phyloP scores from a whole-genome alignment of 2,113 vertebrate genomes.

The Plotosus lineatus region DNA sequence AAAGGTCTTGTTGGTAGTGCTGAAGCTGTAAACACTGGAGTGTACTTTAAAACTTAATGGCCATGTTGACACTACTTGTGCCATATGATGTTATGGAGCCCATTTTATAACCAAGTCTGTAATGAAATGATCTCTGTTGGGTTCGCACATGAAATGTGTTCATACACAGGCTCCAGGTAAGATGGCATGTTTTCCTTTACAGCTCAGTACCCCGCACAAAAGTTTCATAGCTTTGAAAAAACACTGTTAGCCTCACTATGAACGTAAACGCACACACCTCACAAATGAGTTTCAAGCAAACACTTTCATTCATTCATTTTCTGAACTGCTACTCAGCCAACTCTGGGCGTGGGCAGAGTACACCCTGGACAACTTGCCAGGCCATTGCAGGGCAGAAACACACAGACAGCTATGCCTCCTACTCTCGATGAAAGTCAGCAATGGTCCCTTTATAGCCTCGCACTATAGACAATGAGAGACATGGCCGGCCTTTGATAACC shows the following conservation, averaged over 20 bases:
- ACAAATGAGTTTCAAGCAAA: too few species aligned
- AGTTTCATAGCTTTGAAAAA: background rate
- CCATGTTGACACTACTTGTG: conserved; percentile 3
- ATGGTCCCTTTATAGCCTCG: too few species aligned
- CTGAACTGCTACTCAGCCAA: too few species aligned
- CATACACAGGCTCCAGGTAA: conserved; percentile 1
- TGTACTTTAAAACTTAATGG: conserved; percentile 3
- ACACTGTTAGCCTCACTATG: background rate
- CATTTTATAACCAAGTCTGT: background rate
- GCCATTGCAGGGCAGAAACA: too few species aligned
- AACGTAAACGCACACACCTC: too few species aligned
- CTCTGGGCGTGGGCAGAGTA: background rate
- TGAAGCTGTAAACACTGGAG: conserved; percentile 31
- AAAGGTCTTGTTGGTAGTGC: conserved; percentile 24
- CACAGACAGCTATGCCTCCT: too few species aligned
- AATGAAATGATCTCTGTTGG: conserved; percentile 7
- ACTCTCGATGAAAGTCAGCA: too few species aligned
- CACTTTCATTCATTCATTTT: too few species aligned
- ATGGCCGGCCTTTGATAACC: too few species aligned
- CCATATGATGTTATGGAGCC: conserved; percentile 10
- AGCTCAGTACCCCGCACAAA: background rate
- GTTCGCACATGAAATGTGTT: background rate
- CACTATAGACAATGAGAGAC: too few species aligned
- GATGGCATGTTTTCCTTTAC: background rate
- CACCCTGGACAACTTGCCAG: too few species aligned